A percentile compares a stretch with the other conserved stretches of the same genome.
phyloP scores from a whole-genome alignment of 2,797 vertebrate species.

The Otus scops region DNA sequence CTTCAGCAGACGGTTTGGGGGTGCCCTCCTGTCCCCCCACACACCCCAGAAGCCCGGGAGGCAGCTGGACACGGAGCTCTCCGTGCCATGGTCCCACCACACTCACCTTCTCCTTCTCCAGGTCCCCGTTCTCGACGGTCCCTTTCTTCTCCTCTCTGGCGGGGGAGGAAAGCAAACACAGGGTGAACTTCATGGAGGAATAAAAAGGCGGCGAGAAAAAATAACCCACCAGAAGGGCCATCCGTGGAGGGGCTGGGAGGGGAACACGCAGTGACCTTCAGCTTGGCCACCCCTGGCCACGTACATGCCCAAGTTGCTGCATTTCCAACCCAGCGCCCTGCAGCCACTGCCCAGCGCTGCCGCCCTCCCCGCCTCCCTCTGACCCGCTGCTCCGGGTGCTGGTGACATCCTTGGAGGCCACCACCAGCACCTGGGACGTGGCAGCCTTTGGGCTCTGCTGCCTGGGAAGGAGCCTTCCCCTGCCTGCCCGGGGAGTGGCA shows the following conservation, averaged over 20 bases:
- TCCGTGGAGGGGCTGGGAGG: not conserved
- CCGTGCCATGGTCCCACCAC: accelerated
- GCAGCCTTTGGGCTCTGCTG: not conserved
- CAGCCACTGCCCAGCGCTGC: not conserved
- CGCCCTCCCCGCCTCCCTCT: not conserved
- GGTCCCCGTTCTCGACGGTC: constrained; percentile 69
- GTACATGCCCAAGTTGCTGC: accelerated
- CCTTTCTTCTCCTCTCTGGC: constrained; percentile 74
- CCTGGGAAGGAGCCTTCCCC: not conserved
- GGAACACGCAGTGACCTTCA: not conserved
- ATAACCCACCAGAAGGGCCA: not conserved
- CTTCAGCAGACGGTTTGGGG: not conserved
- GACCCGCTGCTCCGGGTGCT: accelerated
- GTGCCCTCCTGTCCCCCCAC: not conserved
- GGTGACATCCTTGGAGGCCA: not conserved
- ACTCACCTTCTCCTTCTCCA: constrained; percentile 78
- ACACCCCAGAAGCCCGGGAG: accelerated
- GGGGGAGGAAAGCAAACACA: not conserved
- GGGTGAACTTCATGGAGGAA: not conserved
- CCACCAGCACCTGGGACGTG: accelerated
- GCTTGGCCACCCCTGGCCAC: not conserved
- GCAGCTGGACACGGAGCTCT: not conserved
- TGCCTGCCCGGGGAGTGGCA: accelerated
- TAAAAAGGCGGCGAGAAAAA: not conserved
- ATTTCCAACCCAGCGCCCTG: accelerated